Evolutionary conservation across 92 coral and sea anemone genomes (phyloP).

Genomic region (Meandrina meandrites): DNA sequence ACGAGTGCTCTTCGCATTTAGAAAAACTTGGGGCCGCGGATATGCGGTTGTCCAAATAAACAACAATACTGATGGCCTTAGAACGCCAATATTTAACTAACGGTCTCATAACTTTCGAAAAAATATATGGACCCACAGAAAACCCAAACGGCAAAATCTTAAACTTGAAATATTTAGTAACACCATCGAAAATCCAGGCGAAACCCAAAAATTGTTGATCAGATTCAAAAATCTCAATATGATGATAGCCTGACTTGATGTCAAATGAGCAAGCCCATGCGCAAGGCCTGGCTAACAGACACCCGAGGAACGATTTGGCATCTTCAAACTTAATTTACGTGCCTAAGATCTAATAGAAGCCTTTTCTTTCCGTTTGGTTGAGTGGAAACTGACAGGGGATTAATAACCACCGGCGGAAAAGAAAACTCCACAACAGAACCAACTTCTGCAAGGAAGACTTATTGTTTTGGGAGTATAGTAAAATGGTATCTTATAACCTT

Average conservation of each 20-base stretch:
- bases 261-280: conserved; percentile 52
- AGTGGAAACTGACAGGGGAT: conserved; percentile 58
- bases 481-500: too few species aligned
- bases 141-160: too few species aligned
- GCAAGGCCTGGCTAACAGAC: conserved; percentile 19
- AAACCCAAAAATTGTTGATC: too few species aligned
- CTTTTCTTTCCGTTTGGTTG: conserved; percentile 63
- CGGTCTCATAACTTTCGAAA: conserved; percentile 46
- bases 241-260: conserved; percentile 58
- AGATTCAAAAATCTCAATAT: too few species aligned
- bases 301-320: conserved; percentile 33
- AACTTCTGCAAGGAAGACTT: conserved; percentile 48
- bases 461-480: too few species aligned
- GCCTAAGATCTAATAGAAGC: conserved; percentile 52
- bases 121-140: too few species aligned
- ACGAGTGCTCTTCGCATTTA: neutral
- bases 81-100: conserved; percentile 48
- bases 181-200: too few species aligned
- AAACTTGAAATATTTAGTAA: too few species aligned
- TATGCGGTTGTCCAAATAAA: too few species aligned
- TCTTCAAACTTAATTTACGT: conserved; percentile 59
- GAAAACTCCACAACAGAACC: conserved; percentile 43
- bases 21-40: too few species aligned
- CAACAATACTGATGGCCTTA: conserved; percentile 33
- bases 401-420: conserved; percentile 50